Conservation (phyloP, 2,113 vertebrate genomes). For the Microcebus griseorufus region DNA sequence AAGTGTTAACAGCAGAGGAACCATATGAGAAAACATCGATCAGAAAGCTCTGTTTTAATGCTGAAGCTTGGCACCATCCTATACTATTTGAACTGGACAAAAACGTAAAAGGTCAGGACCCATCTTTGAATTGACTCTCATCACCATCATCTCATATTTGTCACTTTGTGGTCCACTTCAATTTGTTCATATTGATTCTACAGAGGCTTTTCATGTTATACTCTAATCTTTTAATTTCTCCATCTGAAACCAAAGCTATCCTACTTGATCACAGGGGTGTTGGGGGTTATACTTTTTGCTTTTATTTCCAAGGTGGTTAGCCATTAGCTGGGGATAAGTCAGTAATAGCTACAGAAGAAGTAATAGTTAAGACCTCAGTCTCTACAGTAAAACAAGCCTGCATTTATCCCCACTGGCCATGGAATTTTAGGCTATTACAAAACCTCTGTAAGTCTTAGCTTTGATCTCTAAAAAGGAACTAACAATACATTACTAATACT, state of each 20-base stretch:
- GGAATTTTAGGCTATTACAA: background rate
- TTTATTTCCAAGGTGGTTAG: background rate
- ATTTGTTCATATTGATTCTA: constrained; percentile 26
- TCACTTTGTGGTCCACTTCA: background rate
- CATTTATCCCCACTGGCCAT: background rate
- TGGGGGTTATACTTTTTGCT: background rate
- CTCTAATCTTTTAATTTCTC: constrained; percentile 28
- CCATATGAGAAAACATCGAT: constrained; percentile 31
- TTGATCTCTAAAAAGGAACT: constrained; percentile 31
- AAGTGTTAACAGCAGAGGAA: background rate
- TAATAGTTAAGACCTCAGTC: background rate
- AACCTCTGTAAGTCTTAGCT: background rate
- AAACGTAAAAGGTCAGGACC: constrained; percentile 51
- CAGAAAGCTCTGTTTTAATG: background rate
- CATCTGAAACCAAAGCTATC: constrained; percentile 19
- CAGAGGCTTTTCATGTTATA: background rate
- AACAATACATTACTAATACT: background rate
- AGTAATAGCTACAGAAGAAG: background rate
- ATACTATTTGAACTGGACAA: background rate
- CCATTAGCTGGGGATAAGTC: background rate
- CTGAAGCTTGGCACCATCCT: background rate
- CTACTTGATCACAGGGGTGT: background rate
- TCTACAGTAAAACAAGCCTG: background rate
- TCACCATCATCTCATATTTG: background rate
- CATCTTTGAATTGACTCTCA: constrained; percentile 37